A percentile compares a stretch with the other conserved stretches of the same genome.
These are phyloP conservation scores for Propithecus perrieri DNA, from an alignment of 2,797 vertebrate genomes.

Conservation along the genomic window DNA sequence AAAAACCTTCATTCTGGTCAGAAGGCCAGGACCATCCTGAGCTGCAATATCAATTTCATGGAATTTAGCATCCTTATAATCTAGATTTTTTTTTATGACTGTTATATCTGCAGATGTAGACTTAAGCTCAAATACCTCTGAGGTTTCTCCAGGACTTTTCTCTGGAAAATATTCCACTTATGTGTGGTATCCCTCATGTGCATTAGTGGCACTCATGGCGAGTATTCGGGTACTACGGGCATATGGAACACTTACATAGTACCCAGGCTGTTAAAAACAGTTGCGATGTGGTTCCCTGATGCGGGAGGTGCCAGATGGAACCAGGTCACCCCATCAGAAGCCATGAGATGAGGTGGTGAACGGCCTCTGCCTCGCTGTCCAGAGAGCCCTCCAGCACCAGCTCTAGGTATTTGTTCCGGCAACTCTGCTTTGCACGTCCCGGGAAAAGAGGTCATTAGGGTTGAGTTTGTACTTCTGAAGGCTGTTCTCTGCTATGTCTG, in stretches of 20 bases:
- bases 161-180: conserved; percentile 77
- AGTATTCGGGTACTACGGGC: conserved; percentile 69
- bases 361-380: conserved; percentile 77
- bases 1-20: conserved; percentile 78
- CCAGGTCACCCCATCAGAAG: conserved; percentile 79
- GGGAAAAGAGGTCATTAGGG: conserved; percentile 72
- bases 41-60: conserved; percentile 87
- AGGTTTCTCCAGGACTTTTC: conserved; percentile 20
- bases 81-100: conserved; percentile 74
- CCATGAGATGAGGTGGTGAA: conserved; percentile 72
- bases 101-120: conserved; percentile 76
- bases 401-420: conserved; percentile 75
- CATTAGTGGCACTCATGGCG: conserved; percentile 80
- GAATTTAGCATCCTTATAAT: conserved; percentile 83
- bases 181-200: conserved; percentile 81
- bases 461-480: conserved; percentile 81
- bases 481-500: conserved; percentile 76
- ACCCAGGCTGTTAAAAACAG: conserved; percentile 80
- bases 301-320: conserved; percentile 68
- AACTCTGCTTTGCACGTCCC: conserved; percentile 64
- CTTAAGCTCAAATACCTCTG: conserved; percentile 50
- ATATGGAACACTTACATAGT: conserved; percentile 72
- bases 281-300: conserved; percentile 82
- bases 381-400: conserved; percentile 77
- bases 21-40: conserved; percentile 84